Evolutionary conservation across 2,797 vertebrate genomes (phyloP).

Genomic region (Halcyon smyrnensis): DNA sequence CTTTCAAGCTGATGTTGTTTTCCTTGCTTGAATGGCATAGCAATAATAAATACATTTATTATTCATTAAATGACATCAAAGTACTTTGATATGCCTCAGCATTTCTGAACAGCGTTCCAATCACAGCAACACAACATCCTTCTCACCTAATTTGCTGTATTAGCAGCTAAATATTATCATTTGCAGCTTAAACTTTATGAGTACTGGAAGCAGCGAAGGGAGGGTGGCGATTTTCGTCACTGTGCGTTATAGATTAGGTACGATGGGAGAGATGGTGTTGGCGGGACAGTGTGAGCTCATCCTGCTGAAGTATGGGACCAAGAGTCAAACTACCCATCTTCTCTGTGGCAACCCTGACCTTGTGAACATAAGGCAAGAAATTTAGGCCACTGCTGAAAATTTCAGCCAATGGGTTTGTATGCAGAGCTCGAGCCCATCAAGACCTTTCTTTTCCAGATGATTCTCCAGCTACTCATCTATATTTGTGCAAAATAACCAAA

Average conservation of each 20-base stretch:
- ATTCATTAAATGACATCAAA: slow-evolving; percentile 46
- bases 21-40: not conserved
- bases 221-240: not conserved
- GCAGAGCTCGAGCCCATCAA: not conserved
- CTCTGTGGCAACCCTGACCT: not conserved
- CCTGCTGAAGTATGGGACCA: not conserved
- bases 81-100: slow-evolving; percentile 1
- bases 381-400: not conserved
- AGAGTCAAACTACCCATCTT: not conserved
- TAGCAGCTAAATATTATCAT: not conserved
- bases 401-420: not conserved
- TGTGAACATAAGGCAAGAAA: not conserved
- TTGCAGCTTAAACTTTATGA: not conserved
- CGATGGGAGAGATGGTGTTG: not conserved
- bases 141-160: not conserved
- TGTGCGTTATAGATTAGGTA: not conserved
- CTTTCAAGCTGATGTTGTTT: not conserved
- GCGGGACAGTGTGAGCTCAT: not conserved
- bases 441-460: not conserved
- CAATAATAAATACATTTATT: slow-evolving; percentile 56
- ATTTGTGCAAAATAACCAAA: not conserved
- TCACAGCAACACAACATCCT: not conserved
- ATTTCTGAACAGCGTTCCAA: not conserved
- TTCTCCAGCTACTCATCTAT: not conserved
- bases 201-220: not conserved